Percentiles rank a stretch among this genome's conserved stretches.
These are phyloP conservation scores for Helleia helle DNA, from an alignment of 2,888 invertebrate genomes.

Conservation along the genomic window DNA sequence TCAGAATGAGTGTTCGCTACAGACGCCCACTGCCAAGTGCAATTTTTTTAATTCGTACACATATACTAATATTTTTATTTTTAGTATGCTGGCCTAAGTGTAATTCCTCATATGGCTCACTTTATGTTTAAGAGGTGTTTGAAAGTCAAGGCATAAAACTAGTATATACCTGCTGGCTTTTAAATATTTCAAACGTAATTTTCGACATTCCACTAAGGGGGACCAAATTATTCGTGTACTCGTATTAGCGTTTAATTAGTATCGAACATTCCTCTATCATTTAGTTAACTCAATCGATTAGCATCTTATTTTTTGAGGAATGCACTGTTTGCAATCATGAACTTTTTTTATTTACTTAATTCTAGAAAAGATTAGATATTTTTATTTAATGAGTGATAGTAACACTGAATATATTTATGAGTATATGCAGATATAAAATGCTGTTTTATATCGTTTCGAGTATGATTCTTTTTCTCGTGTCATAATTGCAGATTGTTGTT, in stretches of 20 bases:
- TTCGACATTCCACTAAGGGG: slow-evolving; percentile 65
- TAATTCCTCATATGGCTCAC: slow-evolving; percentile 50
- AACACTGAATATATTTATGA: slow-evolving; percentile 68
- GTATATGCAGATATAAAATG: slow-evolving; percentile 58
- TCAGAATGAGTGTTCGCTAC: slow-evolving; percentile 58
- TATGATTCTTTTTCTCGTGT: slow-evolving; percentile 56
- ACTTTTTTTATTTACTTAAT: slow-evolving; percentile 61
- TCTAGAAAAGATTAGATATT: slow-evolving; percentile 69
- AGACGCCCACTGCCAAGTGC: slow-evolving; percentile 65
- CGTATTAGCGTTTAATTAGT: background rate
- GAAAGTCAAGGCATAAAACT: slow-evolving; percentile 10
- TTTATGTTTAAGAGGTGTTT: slow-evolving; percentile 16
- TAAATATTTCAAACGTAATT: slow-evolving; percentile 14
- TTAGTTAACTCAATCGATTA: slow-evolving; percentile 14
- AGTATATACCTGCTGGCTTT: slow-evolving; percentile 13
- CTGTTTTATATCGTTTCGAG: slow-evolving; percentile 62
- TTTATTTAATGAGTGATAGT: slow-evolving; percentile 68
- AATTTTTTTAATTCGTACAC: slow-evolving; percentile 54
- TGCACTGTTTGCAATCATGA: slow-evolving; percentile 59
- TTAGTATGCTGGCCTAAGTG: slow-evolving; percentile 37
- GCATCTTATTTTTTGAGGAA: slow-evolving; percentile 22
- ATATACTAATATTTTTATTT: slow-evolving; percentile 47
- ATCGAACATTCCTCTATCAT: slow-evolving; percentile 7
- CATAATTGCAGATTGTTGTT: slow-evolving; percentile 64
- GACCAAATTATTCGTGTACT: slow-evolving; percentile 40